phyloP scores from a whole-genome alignment of 2,888 invertebrate genomes.

The Lysandra coridon region DNA sequence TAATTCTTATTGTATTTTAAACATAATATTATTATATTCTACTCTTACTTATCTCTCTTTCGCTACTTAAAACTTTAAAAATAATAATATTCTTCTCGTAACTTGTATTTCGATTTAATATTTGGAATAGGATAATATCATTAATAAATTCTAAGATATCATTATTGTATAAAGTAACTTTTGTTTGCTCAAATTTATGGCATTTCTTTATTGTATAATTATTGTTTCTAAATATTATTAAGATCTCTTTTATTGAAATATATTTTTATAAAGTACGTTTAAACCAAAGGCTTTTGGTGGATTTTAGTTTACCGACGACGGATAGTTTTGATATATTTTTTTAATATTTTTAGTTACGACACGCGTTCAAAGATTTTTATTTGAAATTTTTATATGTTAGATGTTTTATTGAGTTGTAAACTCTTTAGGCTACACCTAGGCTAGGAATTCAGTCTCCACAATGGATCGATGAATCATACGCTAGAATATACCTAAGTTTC shows the following conservation, averaged over 20 bases:
- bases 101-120: conserved; percentile 26
- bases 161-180: conserved; percentile 47
- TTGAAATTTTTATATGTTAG: conserved; percentile 48
- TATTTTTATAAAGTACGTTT: conserved; percentile 47
- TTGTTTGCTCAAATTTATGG: conserved; percentile 77
- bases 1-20: conserved; percentile 32
- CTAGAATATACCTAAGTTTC: conserved; percentile 79
- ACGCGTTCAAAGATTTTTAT: conserved; percentile 47
- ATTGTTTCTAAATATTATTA: conserved; percentile 55
- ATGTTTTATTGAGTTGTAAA: conserved; percentile 61
- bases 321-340: conserved; percentile 44
- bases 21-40: conserved; percentile 30
- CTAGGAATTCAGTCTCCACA: conserved; percentile 57
- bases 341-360: conserved; percentile 43
- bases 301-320: conserved; percentile 56
- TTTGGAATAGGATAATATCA: conserved; percentile 35
- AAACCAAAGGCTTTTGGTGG: conserved; percentile 58
- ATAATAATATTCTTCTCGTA: conserved; percentile 19
- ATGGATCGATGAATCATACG: conserved; percentile 74
- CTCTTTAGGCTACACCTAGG: conserved; percentile 53
- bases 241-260: conserved; percentile 58
- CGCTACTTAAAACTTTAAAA: conserved; percentile 30
- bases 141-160: conserved; percentile 34
- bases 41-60: conserved; percentile 35
- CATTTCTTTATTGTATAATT: conserved; percentile 72